Base-by-base conservation (phyloP, 2,888 invertebrate genomes). In the Sclerodermus sp. region DNA sequence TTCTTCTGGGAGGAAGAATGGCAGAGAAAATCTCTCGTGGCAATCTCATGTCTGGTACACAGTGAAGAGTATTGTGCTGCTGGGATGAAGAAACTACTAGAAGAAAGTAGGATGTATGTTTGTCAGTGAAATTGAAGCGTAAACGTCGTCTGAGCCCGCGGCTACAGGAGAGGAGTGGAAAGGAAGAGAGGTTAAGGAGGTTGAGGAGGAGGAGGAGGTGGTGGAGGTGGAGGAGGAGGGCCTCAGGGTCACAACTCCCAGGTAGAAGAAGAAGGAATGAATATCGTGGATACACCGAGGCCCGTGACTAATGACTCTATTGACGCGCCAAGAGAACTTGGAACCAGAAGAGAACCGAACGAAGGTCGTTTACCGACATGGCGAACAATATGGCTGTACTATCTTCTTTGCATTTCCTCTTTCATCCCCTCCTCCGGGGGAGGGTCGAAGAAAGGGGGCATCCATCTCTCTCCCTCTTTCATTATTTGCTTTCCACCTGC, bases 231-330 rank as follows among this genome's bases (percentile, higher is more conserved):
- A 23, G 4, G 23, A 23, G 3, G 23, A 23, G 23, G 23, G 23
- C 23, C 23, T 23, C 23, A 23, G 23, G 23, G 23, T 23, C 23
- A 23, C 23, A 23, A 23, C 23, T 45, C 51, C 30, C 59, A 64
- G 67, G 67, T 60, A 65, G 54, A 55, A 46, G 51, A 55, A 54
- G 29, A 55, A 58, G 17, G 41, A 47, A 60, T 55, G 63, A 68
- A 65, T 66, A 68, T 65, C 60, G 59, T 65, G 60, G 54, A 58
- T 62, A 67, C 65, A 69, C 54, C 58, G 62, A 61, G 62, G 63
- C 57, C 60, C 69, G 68, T 72, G 72, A 71, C 71, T 71, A 71
- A 71, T 71, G 69, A 72, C 71, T 71, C 72, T 72, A 72, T 72
- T 66, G 71, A 70, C 61, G 63, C 64, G 62, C 60, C 46, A 54